Conservation (phyloP, 2,888 invertebrate species). For the Agrochola lychnidis region DNA sequence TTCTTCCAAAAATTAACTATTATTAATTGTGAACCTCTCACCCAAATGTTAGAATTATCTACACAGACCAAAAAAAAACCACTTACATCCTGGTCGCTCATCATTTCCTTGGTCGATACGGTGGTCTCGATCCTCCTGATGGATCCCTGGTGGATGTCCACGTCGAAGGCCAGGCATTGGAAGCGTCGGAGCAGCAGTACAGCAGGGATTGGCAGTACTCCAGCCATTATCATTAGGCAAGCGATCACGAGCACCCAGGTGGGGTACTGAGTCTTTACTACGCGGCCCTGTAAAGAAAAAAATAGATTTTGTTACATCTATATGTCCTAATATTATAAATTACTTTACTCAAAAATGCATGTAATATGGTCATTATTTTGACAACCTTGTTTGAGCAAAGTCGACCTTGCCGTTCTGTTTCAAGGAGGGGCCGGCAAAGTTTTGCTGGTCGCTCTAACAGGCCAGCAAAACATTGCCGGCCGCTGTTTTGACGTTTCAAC, state of each 20-base stretch:
- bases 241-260: conserved; percentile 95
- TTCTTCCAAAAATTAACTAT: background rate
- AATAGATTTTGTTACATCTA: no score
- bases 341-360: no score
- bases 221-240: conserved; percentile 94
- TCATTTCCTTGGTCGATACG: conserved; percentile 98
- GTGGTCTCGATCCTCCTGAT: conserved; percentile 98
- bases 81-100: conserved; percentile 97
- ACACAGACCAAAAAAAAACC: background rate
- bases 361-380: no score
- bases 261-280: conserved; percentile 93
- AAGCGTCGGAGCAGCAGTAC: conserved; percentile 96
- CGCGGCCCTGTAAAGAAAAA: conserved; percentile 91
- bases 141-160: conserved; percentile 97
- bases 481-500: no score
- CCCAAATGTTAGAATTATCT: background rate
- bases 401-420: no score
- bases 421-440: no score
- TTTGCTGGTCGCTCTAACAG: no score
- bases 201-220: conserved; percentile 95
- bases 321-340: no score
- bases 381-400: no score
- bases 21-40: background rate
- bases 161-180: conserved; percentile 96
- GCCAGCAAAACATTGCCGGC: no score